These are phyloP conservation scores for Sebastiscus albofasciatus DNA, from an alignment of 2,797 vertebrate species.

Conservation along the genomic window DNA sequence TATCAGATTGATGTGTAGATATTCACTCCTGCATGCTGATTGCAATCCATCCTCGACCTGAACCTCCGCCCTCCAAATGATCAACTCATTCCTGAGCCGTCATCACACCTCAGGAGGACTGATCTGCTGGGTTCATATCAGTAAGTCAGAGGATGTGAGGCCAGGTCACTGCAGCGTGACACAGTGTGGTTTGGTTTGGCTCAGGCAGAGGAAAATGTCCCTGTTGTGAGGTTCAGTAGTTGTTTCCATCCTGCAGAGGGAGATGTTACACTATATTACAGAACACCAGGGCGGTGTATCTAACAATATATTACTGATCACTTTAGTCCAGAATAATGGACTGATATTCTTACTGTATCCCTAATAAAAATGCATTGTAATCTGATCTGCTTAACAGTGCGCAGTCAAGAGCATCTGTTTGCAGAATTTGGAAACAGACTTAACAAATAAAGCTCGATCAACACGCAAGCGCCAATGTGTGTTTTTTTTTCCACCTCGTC, in stretches of 20 bases:
- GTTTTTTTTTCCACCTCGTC: not conserved
- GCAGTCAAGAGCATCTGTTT: not conserved
- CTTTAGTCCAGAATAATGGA: not conserved
- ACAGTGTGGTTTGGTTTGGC: constrained; percentile 16
- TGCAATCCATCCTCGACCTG: not conserved
- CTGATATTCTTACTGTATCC: not conserved
- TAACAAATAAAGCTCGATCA: not conserved
- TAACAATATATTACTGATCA: not conserved
- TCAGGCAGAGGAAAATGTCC: not conserved
- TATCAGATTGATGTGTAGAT: constrained; percentile 24
- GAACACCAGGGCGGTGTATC: not conserved
- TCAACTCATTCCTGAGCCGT: not conserved
- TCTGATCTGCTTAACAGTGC: not conserved
- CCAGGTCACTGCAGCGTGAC: not conserved
- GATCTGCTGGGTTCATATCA: constrained; percentile 1
- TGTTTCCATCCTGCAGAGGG: constrained; percentile 62
- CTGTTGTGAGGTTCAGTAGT: not conserved
- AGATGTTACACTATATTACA: constrained; percentile 22
- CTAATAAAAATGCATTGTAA: not conserved
- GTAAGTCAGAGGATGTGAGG: not conserved
- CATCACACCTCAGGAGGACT: not conserved
- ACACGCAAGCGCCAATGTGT: not conserved
- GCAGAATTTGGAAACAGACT: not conserved
- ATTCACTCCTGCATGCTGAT: constrained; percentile 11
- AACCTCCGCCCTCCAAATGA: constrained; percentile 8